Evolutionary conservation across 2,797 vertebrate species (phyloP), one percentile per base, ranked within the genome.

Genomic region (Trematomus bernacchii): DNA sequence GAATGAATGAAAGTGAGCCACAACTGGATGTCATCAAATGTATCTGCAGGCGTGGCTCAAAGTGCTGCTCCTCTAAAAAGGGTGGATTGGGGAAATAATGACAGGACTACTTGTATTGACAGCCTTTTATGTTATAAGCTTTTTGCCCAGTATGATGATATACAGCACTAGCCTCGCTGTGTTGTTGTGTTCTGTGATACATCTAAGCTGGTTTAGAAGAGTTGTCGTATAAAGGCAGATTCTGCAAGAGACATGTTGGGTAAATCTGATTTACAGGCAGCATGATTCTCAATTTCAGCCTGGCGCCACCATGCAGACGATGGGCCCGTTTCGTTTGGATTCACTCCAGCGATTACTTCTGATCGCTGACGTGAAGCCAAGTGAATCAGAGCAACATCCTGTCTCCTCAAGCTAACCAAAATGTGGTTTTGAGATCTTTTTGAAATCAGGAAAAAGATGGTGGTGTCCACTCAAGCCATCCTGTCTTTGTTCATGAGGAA

Each of bases 1-100:
- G 85, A 94, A 94, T 93, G 92, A 93, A 95, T 93, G 86, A 91
- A 91, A 89, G 80, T 69, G 73, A 91, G 86, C 87, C 81, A 77
- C 84, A 79, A 85, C 82, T 86, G 65, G 79, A 80, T 92, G 92
- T 90, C 93, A 91, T 94, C 89, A 89, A 87, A 94, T 93, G 91
- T 89, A 90, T 91, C 90, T 90, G 80, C 84, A 82, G 89, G 82
- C 78, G 51, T 85, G 84, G 86, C 77, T 93, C 88, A 85, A 84
- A 76, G 84, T 66, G 71, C 82, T 78, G 70, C 82, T 75, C 13
- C 84, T 84, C 80, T 88, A 52, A 85, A 85, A 76, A 85, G 73
- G 73, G 43, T 81, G 71, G 76, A 84, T 68, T 73, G 75, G 79
- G 70, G 73, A 85, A 79, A 82, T 73, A 79, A 75, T 85, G 84